phyloP scores from a whole-genome alignment of 2,113 vertebrate genomes.

The Pampusana beccarii region DNA sequence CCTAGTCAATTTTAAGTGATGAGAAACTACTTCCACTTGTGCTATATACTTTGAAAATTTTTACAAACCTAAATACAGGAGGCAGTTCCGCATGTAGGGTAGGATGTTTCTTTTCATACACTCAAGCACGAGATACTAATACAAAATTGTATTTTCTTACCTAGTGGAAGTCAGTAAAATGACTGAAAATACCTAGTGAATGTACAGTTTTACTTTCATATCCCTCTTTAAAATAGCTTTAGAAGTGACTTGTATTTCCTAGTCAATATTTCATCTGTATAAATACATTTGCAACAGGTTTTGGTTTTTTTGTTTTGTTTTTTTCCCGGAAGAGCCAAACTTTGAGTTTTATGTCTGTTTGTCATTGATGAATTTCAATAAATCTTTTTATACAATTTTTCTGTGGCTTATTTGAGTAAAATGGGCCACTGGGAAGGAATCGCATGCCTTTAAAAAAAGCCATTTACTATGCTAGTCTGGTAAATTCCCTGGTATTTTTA shows the following conservation, averaged over 20 bases:
- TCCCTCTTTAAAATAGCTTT: slow-evolving; percentile 68
- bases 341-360: slow-evolving; percentile 85
- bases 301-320: slow-evolving; percentile 1
- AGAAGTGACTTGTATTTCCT: slow-evolving; percentile 72
- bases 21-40: slow-evolving; percentile 65
- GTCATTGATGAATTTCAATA: slow-evolving; percentile 93
- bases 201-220: slow-evolving; percentile 77
- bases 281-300: slow-evolving; percentile 74
- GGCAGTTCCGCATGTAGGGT: slow-evolving; percentile 55
- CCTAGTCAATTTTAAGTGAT: slow-evolving; percentile 53
- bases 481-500: not conserved
- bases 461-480: not conserved
- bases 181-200: slow-evolving; percentile 75
- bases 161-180: slow-evolving; percentile 74
- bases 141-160: slow-evolving; percentile 83
- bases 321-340: slow-evolving; percentile 81
- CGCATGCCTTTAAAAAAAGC: not conserved
- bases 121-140: slow-evolving; percentile 75
- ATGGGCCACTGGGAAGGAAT: slow-evolving; percentile 41
- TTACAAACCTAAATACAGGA: slow-evolving; percentile 64
- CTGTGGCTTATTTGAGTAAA: slow-evolving; percentile 76
- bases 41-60: slow-evolving; percentile 66
- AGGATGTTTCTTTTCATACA: slow-evolving; percentile 70
- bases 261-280: slow-evolving; percentile 75
- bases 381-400: slow-evolving; percentile 89